Percentiles rank a stretch among this genome's conserved stretches.
phyloP scores from a whole-genome alignment of 53 echinoderm and acorn worm genomes.

The Patiria pectinifera region DNA sequence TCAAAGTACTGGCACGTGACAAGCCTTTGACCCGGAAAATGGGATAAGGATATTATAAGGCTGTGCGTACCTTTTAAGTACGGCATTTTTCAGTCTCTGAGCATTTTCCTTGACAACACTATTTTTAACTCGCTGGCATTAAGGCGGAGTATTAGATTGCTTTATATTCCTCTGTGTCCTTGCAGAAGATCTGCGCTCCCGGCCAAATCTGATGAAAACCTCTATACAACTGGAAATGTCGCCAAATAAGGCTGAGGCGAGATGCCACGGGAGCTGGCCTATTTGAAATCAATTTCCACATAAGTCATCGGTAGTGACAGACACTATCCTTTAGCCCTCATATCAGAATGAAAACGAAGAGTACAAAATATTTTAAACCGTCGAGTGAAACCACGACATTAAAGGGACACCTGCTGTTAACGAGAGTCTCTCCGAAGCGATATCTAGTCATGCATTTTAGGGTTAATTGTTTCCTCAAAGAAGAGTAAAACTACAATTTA shows the following conservation, averaged over 20 bases:
- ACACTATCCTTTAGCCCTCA: slow-evolving; percentile 26
- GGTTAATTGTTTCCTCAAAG: too few species aligned
- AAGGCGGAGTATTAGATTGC: neutral
- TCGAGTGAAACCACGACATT: neutral
- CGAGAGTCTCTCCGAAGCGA: too few species aligned
- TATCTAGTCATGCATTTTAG: too few species aligned
- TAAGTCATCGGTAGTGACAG: slow-evolving; percentile 30
- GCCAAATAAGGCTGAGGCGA: slow-evolving; percentile 7
- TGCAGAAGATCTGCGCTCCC: neutral
- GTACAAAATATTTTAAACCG: neutral
- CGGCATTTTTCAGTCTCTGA: neutral
- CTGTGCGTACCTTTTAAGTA: neutral
- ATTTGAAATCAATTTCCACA: slow-evolving; percentile 45
- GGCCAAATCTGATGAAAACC: neutral
- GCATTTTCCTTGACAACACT: neutral
- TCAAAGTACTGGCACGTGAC: too few species aligned
- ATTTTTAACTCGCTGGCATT: slow-evolving; percentile 6
- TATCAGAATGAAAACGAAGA: neutral
- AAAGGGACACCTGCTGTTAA: neutral
- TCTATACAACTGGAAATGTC: slow-evolving; percentile 9
- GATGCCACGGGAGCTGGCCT: slow-evolving; percentile 17
- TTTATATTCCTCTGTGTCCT: neutral
- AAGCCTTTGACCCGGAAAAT: too few species aligned
- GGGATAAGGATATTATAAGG: neutral
- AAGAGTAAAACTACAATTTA: too few species aligned